Evolutionary conservation across 2,113 vertebrate species (phyloP), one percentile per base, ranked within the genome.

Genomic region (Oxyura jamaicensis): DNA sequence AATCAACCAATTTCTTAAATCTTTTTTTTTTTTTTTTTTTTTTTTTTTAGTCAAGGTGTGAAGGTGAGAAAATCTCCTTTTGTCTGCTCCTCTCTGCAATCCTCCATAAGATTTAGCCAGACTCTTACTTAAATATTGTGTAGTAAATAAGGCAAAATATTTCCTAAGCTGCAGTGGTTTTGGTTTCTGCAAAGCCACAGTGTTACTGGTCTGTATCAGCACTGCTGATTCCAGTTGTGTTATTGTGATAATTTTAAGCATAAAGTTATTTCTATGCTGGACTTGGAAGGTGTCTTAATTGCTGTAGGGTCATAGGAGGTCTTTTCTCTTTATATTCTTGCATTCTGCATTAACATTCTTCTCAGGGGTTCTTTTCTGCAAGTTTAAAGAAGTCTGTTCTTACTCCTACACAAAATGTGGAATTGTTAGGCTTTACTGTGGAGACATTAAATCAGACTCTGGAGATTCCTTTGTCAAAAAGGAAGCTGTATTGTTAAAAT

Each of bases 381-480:
- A 96, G 71, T 86, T 83, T 93, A 79, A 96, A 95, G 89, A 78
- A 92, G 83, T 94, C 94, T 92, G 89, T 90, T 96, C 90, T 89
- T 92, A 91, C 96, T 96, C 95, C 97, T 90, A 94, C 96, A 94
- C 95, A 96, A 96, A 97, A 96, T 2, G 91, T 90, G 88, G 91
- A 96, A 91, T 96, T 88, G 91, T 93, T 89, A 93, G 86, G 83
- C 95, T 95, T 96, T 93, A 88, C 89, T 87, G 91, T 95, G 77
- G 93, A 93, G 95, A 94, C 80, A 73, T 90, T 90, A 95, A 97
- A 96, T 94, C 96, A 92, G 94, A 85, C 93, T 95, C 96, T 82
- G 83, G 95, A 97, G 90, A 96, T 91, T 93, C 93, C 87, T 96
- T 95, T 96, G 90, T 95, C 3, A 0, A 91, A 84, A 95, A 90